These are phyloP conservation scores for Tokudaia tokunoshimensis DNA, from an alignment of 2,797 vertebrate species.

Conservation along the genomic window DNA sequence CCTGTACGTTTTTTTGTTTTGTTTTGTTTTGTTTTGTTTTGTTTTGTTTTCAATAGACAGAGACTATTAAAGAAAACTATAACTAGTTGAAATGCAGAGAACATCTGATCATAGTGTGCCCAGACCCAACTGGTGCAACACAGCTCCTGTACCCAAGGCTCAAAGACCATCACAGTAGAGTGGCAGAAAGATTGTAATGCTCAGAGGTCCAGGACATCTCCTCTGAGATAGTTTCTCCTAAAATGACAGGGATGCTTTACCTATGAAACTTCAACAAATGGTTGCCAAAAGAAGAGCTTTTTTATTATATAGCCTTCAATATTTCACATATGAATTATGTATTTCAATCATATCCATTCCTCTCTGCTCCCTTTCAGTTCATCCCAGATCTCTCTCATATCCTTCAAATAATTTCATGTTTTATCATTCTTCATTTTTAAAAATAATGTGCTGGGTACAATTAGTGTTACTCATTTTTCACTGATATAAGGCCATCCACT, in stretches of 20 bases:
- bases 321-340: background rate
- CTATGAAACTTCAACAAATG: background rate
- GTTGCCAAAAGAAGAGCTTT: background rate
- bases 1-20: background rate
- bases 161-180: background rate
- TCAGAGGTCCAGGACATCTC: background rate
- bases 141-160: background rate
- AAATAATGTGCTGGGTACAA: background rate
- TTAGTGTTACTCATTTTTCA: background rate
- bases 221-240: background rate
- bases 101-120: background rate
- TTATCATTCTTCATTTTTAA: background rate
- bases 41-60: background rate
- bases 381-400: background rate
- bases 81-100: background rate
- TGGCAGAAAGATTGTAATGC: background rate
- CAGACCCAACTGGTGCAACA: background rate
- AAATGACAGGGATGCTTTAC: background rate
- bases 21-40: no score
- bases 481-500: background rate
- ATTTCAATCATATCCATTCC: background rate
- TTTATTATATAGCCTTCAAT: background rate
- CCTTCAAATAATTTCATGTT: background rate
- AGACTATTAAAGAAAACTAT: background rate
- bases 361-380: background rate